Conservation (phyloP, 2,113 vertebrate species). For the Prolemur simus region DNA sequence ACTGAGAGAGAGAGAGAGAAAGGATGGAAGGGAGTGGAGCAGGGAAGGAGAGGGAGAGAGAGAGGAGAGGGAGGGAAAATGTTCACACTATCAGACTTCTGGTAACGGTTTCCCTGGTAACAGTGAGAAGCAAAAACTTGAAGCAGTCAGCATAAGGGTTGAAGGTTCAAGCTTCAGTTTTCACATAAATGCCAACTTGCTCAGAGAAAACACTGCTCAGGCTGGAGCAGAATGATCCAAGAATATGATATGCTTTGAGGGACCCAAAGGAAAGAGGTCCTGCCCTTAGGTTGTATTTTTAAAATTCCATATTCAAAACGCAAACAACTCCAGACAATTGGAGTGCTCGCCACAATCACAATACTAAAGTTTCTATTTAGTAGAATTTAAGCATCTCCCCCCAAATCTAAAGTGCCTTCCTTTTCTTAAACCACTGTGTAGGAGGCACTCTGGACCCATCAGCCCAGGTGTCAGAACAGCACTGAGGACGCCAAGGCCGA, state of each 20-base stretch:
- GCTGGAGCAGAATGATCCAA: background rate
- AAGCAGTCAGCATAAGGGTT: background rate
- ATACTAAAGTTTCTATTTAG: background rate
- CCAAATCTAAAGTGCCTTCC: background rate
- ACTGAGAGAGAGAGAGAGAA: background rate
- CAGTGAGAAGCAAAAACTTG: slow-evolving; percentile 24
- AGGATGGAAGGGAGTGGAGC: no score
- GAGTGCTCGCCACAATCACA: background rate
- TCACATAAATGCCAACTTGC: slow-evolving; percentile 12
- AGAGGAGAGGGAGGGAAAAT: background rate
- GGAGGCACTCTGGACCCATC: background rate
- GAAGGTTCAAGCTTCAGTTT: slow-evolving; percentile 44
- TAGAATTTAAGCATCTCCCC: background rate
- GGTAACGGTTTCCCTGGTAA: slow-evolving; percentile 64
- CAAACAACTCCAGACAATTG: background rate
- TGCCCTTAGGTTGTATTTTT: background rate
- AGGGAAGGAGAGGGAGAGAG: no score
- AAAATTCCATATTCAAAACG: background rate
- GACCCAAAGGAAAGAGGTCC: background rate
- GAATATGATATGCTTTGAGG: background rate
- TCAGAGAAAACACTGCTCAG: background rate
- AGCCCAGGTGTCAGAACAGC: no score
- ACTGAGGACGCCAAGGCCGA: background rate
- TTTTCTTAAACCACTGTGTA: background rate
- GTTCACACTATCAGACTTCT: slow-evolving; percentile 43